Percentiles rank a stretch among this genome's conserved stretches.
phyloP scores from a whole-genome alignment of 37 sponge, comb jelly and placozoan genomes.

The Spongia lamella region DNA sequence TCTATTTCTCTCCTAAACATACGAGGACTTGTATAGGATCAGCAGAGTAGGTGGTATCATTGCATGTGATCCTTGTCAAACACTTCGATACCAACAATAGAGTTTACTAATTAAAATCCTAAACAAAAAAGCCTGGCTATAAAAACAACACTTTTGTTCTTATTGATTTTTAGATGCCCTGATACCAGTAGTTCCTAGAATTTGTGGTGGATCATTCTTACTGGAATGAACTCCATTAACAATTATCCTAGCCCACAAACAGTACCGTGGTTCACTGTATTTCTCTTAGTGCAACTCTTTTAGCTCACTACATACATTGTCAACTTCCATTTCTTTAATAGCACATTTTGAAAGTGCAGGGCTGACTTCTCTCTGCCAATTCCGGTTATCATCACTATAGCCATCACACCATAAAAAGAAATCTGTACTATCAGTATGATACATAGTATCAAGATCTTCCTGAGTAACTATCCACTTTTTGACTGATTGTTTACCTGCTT shows the following conservation, averaged over 20 bases:
- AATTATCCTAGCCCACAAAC: constrained; percentile 36
- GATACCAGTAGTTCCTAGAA: constrained; percentile 24
- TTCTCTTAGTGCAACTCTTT: constrained; percentile 18
- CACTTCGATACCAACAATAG: too few relatives aligned
- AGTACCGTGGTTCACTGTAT: constrained; percentile 20
- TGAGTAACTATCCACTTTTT: constrained; percentile 17
- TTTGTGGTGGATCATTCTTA: constrained; percentile 27
- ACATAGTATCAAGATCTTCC: constrained; percentile 30
- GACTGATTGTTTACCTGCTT: constrained; percentile 15
- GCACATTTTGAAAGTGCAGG: constrained; percentile 17
- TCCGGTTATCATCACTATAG: not conserved
- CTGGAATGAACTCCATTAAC: too few relatives aligned
- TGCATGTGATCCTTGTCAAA: too few relatives aligned
- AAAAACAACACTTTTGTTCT: too few relatives aligned
- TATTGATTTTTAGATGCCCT: too few relatives aligned
- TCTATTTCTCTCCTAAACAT: too few relatives aligned
- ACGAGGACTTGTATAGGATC: too few relatives aligned
- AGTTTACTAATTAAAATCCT: too few relatives aligned
- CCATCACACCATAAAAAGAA: constrained; percentile 40
- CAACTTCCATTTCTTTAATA: constrained; percentile 21
- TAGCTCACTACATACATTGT: constrained; percentile 2
- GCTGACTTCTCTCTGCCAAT: not conserved
- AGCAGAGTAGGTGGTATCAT: too few relatives aligned
- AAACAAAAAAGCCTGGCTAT: too few relatives aligned
- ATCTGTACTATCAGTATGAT: not conserved